A percentile compares a stretch with the other conserved stretches of the same genome.
Evolutionary conservation across 2,113 vertebrate species (phyloP).

Genomic region (Orthonyx spaldingii): DNA sequence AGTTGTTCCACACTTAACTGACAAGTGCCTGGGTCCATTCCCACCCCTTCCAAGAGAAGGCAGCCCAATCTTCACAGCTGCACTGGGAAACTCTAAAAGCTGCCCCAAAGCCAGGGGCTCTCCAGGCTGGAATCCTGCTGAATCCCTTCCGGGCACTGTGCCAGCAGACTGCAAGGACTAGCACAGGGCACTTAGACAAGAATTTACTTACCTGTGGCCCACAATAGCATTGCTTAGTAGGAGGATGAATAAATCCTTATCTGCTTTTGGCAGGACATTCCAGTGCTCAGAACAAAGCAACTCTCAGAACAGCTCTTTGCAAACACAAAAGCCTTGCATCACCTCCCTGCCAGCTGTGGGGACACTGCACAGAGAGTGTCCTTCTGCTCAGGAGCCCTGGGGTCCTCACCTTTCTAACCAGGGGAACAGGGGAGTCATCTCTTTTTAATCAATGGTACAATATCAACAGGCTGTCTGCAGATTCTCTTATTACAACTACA

Average conservation of each 20-base stretch:
- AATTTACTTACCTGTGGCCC: not conserved
- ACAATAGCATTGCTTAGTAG: not conserved
- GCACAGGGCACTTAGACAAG: not conserved
- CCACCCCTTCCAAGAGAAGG: not conserved
- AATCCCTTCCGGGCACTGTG: fast-evolving
- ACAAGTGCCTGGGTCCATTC: not conserved
- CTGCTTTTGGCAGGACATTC: not conserved
- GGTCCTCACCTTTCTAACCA: not conserved
- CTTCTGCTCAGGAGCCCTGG: not conserved
- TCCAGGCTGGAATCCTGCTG: not conserved
- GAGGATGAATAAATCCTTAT: not conserved
- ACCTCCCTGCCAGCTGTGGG: not conserved
- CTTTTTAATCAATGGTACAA: not conserved
- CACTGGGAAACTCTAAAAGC: not conserved
- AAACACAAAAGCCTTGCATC: not conserved
- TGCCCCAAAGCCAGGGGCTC: not conserved
- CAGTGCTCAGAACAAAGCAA: not conserved
- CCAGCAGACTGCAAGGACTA: not conserved
- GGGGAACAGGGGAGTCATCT: not conserved
- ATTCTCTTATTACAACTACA: not conserved
- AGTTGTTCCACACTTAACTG: not conserved
- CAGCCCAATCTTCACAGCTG: not conserved
- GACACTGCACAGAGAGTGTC: not conserved
- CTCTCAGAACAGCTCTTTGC: not conserved
- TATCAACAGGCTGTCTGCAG: not conserved